These are phyloP conservation scores for Pristis pectinata DNA, from an alignment of 2,797 vertebrate species.

Conservation along the genomic window DNA sequence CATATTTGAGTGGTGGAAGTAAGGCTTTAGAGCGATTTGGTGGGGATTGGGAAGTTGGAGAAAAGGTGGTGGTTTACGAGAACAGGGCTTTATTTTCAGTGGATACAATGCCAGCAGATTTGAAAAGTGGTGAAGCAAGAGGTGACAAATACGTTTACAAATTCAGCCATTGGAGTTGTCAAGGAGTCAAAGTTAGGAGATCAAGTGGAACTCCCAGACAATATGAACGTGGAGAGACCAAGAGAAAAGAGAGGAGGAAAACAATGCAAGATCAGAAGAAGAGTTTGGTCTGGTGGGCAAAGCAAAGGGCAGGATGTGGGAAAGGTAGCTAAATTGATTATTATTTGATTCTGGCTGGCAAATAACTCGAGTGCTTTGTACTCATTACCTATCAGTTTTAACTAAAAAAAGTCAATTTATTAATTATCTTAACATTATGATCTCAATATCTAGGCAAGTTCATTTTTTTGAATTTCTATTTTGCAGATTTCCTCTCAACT, in stretches of 20 bases:
- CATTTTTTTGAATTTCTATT: too few species aligned
- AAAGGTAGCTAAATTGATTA: not conserved
- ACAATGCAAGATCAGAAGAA: not conserved
- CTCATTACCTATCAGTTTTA: not conserved
- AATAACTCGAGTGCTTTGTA: not conserved
- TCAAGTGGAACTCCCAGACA: not conserved
- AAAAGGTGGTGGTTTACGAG: not conserved
- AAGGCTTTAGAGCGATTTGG: not conserved
- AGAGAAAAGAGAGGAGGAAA: not conserved
- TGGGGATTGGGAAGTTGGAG: not conserved
- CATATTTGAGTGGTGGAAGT: not conserved
- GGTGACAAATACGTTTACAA: not conserved
- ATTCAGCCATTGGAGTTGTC: not conserved
- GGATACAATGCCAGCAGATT: not conserved
- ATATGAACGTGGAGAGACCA: not conserved
- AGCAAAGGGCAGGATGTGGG: not conserved
- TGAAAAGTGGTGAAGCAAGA: not conserved
- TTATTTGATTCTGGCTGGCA: not conserved
- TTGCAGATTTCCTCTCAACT: not conserved
- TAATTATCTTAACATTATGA: not conserved
- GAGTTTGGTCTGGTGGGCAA: not conserved
- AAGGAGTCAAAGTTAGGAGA: not conserved
- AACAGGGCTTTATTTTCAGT: not conserved
- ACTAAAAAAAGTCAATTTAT: not conserved
- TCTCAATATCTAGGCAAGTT: not conserved